Conservation (phyloP, 64 coral and sea anemone species). For the Trachythela sp. region DNA sequence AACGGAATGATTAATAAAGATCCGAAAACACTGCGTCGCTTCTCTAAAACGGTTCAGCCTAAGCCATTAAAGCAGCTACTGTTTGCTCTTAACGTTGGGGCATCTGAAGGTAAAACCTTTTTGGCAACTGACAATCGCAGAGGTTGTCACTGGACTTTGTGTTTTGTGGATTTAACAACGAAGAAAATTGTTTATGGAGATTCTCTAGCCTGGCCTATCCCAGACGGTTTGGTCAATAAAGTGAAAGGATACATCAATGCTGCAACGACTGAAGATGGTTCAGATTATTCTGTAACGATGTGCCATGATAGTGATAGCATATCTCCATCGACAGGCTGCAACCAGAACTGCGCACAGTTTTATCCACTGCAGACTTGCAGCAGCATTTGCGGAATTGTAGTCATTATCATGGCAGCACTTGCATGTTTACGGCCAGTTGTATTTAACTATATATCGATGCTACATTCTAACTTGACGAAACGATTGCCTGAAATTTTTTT, state of each 20-base stretch:
- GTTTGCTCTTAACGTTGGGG: background rate
- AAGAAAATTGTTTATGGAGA: slow-evolving; percentile 37
- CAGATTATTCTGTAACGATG: background rate
- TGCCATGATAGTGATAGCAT: background rate
- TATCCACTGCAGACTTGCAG: slow-evolving; percentile 32
- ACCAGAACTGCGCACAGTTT: background rate
- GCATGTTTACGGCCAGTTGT: background rate
- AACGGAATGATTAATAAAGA: background rate
- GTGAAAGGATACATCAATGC: slow-evolving; percentile 22
- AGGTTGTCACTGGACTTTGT: slow-evolving; percentile 32
- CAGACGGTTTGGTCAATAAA: background rate
- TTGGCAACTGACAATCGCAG: slow-evolving; percentile 19
- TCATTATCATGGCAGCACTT: slow-evolving; percentile 33
- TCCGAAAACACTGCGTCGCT: background rate
- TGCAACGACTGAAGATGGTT: background rate
- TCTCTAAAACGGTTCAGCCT: background rate
- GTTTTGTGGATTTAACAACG: background rate
- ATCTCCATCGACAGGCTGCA: background rate
- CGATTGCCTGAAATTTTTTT: background rate
- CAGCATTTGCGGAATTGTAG: slow-evolving; percentile 34
- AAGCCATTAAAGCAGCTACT: background rate
- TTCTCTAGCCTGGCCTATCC: slow-evolving; percentile 29
- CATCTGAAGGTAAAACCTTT: background rate
- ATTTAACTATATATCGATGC: background rate
- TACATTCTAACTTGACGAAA: background rate